phyloP scores from a whole-genome alignment of 2,888 invertebrate genomes.

The Agonopterix subpropinquella region DNA sequence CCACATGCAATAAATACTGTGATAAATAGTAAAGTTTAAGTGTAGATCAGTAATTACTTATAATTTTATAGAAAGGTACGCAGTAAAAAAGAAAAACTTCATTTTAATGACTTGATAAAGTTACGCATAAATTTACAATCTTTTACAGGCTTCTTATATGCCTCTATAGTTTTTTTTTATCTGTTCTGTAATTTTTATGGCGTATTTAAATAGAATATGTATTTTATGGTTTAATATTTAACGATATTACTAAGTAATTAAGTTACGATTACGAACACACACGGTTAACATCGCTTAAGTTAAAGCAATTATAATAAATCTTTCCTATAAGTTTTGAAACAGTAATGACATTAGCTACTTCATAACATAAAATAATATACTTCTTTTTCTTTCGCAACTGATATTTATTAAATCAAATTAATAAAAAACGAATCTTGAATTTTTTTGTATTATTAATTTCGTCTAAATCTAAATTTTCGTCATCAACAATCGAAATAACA shows the following conservation, averaged over 20 bases:
- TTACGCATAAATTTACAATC: constrained; percentile 22
- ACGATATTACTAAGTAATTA: constrained; percentile 1
- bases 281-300: neutral
- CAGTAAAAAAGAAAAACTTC: constrained; percentile 19
- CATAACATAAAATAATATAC: neutral
- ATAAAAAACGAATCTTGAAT: no score
- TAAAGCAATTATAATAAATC: constrained; percentile 6
- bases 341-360: no score
- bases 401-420: no score
- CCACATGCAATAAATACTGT: no score
- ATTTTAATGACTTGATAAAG: constrained; percentile 29
- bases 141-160: constrained; percentile 11
- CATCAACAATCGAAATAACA: constrained; percentile 8
- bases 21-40: neutral
- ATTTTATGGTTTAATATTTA: constrained; percentile 1
- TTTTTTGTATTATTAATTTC: no score
- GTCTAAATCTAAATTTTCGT: neutral
- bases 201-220: constrained; percentile 1
- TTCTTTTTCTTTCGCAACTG: no score
- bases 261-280: neutral
- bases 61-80: constrained; percentile 12
- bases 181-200: constrained; percentile 13
- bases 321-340: constrained; percentile 2
- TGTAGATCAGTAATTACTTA: constrained; percentile 5
- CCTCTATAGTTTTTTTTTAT: constrained; percentile 9